phyloP scores from a whole-genome alignment of 2,113 vertebrate species.

The Antechinus stuartii region DNA sequence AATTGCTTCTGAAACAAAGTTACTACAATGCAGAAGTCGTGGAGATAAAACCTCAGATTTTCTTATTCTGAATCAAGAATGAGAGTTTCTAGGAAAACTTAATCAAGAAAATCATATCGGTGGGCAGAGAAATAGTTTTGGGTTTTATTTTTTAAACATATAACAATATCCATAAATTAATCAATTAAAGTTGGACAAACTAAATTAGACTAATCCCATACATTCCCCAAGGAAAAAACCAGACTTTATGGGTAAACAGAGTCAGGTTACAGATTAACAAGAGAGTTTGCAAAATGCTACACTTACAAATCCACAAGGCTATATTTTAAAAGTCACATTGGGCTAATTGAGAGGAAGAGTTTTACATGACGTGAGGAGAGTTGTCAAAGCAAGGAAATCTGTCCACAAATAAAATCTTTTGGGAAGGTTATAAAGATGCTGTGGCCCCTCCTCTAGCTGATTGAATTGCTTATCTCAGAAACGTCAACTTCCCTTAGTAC shows the following conservation, averaged over 20 bases:
- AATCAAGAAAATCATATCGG: not conserved
- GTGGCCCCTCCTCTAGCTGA: not conserved
- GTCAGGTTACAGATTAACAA: too few species aligned
- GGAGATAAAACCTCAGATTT: not conserved
- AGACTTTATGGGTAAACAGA: too few species aligned
- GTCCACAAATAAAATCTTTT: not conserved
- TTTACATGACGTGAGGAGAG: not conserved
- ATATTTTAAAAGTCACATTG: too few species aligned
- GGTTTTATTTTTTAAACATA: not conserved
- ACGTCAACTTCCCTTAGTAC: not conserved
- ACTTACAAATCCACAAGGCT: too few species aligned
- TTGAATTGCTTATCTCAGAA: not conserved
- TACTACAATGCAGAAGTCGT: not conserved
- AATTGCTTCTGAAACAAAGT: too few species aligned
- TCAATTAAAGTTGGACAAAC: not conserved
- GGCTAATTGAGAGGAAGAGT: too few species aligned
- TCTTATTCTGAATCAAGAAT: not conserved
- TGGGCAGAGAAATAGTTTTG: not conserved
- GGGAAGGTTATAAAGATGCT: too few species aligned
- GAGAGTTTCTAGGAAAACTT: not conserved
- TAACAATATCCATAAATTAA: not conserved
- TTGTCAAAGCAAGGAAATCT: not conserved
- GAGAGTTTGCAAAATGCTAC: too few species aligned
- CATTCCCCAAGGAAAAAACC: not conserved
- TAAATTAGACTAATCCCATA: not conserved